These are phyloP conservation scores for Cryptotermes secundus DNA, from an alignment of 1,140 invertebrate genomes.

Conservation along the genomic window DNA sequence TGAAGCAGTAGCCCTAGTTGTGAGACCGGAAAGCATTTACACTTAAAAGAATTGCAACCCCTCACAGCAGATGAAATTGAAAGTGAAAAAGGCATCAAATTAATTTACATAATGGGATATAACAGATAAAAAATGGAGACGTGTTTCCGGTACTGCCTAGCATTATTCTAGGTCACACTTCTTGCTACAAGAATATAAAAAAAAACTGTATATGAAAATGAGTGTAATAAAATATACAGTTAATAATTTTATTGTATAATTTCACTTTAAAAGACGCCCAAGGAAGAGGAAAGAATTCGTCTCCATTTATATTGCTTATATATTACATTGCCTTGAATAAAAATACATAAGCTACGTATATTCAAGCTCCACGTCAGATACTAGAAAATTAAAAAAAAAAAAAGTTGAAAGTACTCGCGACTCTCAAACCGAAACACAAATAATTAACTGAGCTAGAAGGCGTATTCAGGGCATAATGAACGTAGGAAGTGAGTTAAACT, in stretches of 20 bases:
- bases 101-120: slow-evolving; percentile 14
- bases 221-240: not conserved
- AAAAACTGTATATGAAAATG: not conserved
- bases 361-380: too few species aligned
- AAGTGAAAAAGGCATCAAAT: slow-evolving; percentile 15
- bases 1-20: not conserved
- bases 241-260: not conserved
- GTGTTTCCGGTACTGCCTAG: not conserved
- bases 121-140: slow-evolving; percentile 15
- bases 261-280: not conserved
- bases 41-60: not conserved
- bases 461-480: too few species aligned
- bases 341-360: too few species aligned
- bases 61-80: not conserved
- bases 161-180: not conserved
- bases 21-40: not conserved
- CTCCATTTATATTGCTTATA: too few species aligned
- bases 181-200: not conserved
- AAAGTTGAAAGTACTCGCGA: too few species aligned
- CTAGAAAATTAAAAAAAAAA: too few species aligned
- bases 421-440: too few species aligned
- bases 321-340: too few species aligned
- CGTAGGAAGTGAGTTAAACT: too few species aligned
- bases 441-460: too few species aligned
- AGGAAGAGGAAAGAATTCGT: not conserved